phyloP scores from a whole-genome alignment of 2,888 invertebrate genomes.

The Malacosoma neustria region DNA sequence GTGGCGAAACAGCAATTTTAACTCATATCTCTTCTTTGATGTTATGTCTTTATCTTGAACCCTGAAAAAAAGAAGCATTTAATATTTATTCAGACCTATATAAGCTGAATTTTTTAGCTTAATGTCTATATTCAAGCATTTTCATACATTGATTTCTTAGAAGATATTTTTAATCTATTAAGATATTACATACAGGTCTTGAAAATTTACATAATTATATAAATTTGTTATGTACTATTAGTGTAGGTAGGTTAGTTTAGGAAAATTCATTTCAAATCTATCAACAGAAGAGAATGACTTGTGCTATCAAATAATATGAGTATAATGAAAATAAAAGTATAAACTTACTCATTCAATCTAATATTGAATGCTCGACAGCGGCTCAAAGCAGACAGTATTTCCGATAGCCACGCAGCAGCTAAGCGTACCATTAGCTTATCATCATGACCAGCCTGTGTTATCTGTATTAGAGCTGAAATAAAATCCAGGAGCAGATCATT shows the following conservation, averaged over 20 bases:
- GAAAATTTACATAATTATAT: background rate
- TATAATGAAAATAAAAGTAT: constrained; percentile 27
- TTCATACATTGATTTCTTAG: too few species aligned
- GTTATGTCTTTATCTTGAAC: constrained; percentile 17
- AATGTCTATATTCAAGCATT: too few species aligned
- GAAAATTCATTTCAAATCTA: too few species aligned
- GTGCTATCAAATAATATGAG: too few species aligned
- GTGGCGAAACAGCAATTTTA: constrained; percentile 41
- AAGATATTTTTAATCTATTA: too few species aligned
- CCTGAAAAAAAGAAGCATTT: constrained; percentile 34
- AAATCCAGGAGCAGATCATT: constrained; percentile 64
- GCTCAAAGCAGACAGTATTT: constrained; percentile 54
- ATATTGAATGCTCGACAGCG: constrained; percentile 45
- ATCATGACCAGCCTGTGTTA: constrained; percentile 40
- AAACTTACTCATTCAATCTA: constrained; percentile 39
- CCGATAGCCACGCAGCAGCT: constrained; percentile 71
- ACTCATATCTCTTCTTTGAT: constrained; percentile 36
- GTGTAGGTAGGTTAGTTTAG: too few species aligned
- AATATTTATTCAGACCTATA: too few species aligned
- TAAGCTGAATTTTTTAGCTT: too few species aligned
- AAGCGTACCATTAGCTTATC: constrained; percentile 36
- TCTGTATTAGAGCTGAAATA: constrained; percentile 50
- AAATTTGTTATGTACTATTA: background rate
- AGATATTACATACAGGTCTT: too few species aligned
- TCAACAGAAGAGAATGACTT: too few species aligned